Evolutionary conservation across 2,113 vertebrate species (phyloP), one percentile per base, ranked within the genome.

Genomic region (Andinoacara biseriatus): DNA sequence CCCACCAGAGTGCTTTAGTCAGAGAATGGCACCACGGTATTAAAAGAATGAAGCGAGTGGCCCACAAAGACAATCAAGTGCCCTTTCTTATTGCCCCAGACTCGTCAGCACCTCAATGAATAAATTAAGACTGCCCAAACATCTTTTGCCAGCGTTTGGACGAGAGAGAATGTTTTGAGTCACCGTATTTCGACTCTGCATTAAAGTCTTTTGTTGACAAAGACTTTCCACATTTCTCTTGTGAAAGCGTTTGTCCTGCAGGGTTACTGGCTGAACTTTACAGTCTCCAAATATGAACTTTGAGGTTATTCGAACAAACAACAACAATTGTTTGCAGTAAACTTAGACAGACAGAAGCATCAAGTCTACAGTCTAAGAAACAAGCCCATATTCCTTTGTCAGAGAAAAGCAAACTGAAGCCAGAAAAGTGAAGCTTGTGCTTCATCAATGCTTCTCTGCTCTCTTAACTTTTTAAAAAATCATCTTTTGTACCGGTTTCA

Each of bases 371-470:
- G 74, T 31, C 52, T 61, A 38, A 38, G 81, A 76, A 54, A 35
- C 31, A 65, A 40, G 86, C 78, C 35, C 58, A 67, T n/a, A n/a
- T 75, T 82, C 49, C 24, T 74, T 63, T 82, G 76, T 67, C 22
- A 29, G 62, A 63, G 74, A 46, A 74, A 78, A 57, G 31, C 33
- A 63, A 33, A 76, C 31, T 43, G 62, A 81, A 78, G 58, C 38
- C 58, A 74, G 63, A 74, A 46, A 63, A 38, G 46, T 29, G 62
- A 40, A 29, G 26, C 13, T n/a, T 22, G 56, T 10, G 31, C n/a
- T 58, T 43, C 31, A 43, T 65, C 52, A n/a, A 22, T 33, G n/a
- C 46, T 46, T 40, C 4, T 7, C 7, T 76, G 13, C 5, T 49
- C 14, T 43, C 40, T 65, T 15, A 24, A 59, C 29, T 3, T 14